Percentiles rank a stretch among this genome's conserved stretches.
phyloP scores from a whole-genome alignment of 1,140 invertebrate genomes.

The Ditylenchus dipsaci region DNA sequence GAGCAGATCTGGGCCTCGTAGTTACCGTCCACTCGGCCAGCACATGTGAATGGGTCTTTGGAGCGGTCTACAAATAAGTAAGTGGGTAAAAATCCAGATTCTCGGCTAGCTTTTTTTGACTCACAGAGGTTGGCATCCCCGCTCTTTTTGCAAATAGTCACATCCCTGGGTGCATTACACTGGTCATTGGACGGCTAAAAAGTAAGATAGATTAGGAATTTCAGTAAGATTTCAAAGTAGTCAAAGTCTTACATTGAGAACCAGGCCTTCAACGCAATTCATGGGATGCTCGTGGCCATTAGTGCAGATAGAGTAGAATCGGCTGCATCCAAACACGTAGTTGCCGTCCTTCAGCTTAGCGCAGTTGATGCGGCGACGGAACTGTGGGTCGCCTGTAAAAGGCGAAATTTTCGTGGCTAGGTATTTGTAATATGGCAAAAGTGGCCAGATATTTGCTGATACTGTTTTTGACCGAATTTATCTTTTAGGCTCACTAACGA shows the following conservation, averaged over 20 bases:
- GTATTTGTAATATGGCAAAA: too few species aligned
- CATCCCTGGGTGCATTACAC: conserved; percentile 13
- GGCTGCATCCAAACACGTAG: conserved; percentile 26
- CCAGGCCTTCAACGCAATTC: conserved; percentile 19
- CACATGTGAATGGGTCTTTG: conserved; percentile 2
- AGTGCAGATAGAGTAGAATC: conserved; percentile 26
- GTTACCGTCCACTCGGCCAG: neutral
- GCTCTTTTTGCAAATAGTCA: conserved; percentile 6
- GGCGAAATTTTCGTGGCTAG: too few species aligned
- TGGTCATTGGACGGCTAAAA: conserved; percentile 24
- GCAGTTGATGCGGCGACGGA: conserved; percentile 16
- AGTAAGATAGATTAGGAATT: neutral
- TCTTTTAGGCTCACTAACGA: too few species aligned
- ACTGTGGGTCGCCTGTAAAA: conserved; percentile 18
- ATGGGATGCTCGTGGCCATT: conserved; percentile 18
- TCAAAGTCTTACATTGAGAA: neutral
- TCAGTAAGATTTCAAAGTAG: too few species aligned
- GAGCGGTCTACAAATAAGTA: neutral
- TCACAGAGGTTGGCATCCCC: neutral
- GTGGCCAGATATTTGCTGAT: too few species aligned
- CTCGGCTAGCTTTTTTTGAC: too few species aligned
- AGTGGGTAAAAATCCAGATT: too few species aligned
- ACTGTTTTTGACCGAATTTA: too few species aligned
- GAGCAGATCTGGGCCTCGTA: neutral
- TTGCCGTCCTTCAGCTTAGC: conserved; percentile 25